Evolutionary conservation across 1,140 invertebrate species (phyloP), one percentile per base, ranked within the genome.

Genomic region (Tetraneura akinire): DNA sequence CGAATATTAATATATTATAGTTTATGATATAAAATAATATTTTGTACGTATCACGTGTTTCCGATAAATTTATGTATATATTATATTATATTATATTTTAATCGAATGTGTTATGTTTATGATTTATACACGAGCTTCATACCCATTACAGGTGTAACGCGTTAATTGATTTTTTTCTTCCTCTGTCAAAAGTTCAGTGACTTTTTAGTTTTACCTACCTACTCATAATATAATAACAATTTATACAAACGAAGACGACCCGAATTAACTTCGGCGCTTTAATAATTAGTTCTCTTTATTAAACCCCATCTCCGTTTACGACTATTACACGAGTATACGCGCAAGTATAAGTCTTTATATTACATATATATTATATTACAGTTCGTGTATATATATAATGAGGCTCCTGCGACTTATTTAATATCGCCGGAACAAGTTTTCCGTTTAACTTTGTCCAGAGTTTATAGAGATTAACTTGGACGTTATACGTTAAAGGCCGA

Each of bases 221-320:
- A n/a, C n/a, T n/a, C n/a, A 10, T 47, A 70, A 70, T 6, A 70
- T 6, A 70, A 70, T 26, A 29, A 70, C 9, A 49, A 49, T 26
- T 18, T 14, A 13, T 60, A 49, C 16, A 3, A 26, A 0, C 23
- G 1, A 70, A 47, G 47, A 49, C 21, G 45, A 23, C 29, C 29
- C 49, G 14, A 49, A 29, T 18, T 47, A 21, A 49, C 47, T 49
- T 26, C 8, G 26, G 26, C 23, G 23, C 26, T 49, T 49, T 70
- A 45, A 11, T 70, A 29, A 70, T 49, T 18, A 49, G 45, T 49
- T 70, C 21, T 21, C 13, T 70, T 47, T 70, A 70, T 16, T 47
- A 47, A 29, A 18, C n/a, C 37, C 14, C 0, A 23, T 21, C 9
- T 10, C 21, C 47, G 14, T 29, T 49, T 29, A 16, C 21, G 14